These are phyloP conservation scores for Drosophila setifemur DNA, from an alignment of 1,140 invertebrate species.

Conservation along the genomic window DNA sequence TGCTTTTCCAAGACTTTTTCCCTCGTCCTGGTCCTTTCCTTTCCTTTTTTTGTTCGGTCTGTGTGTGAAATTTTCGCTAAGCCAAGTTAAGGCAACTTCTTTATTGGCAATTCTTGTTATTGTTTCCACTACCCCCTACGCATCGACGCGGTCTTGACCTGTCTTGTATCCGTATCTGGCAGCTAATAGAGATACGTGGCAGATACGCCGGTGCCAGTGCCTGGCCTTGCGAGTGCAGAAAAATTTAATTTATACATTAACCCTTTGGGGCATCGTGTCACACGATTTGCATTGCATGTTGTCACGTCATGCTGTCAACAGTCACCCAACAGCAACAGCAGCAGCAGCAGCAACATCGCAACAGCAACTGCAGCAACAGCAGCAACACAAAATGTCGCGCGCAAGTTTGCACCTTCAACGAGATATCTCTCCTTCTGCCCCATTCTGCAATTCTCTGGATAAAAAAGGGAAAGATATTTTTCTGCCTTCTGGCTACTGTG, in stretches of 20 bases:
- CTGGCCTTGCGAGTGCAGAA: constrained; percentile 28
- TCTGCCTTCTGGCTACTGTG: constrained; percentile 49
- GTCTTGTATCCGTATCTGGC: constrained; percentile 17
- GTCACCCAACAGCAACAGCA: constrained; percentile 43
- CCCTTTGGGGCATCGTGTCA: constrained; percentile 71
- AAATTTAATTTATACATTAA: constrained; percentile 78
- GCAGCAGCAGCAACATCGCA: constrained; percentile 5
- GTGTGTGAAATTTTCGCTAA: constrained; percentile 77
- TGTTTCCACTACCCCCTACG: constrained; percentile 28
- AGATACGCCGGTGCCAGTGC: not conserved
- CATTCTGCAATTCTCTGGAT: not conserved
- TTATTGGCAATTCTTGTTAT: constrained; percentile 37
- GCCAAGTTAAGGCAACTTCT: constrained; percentile 76
- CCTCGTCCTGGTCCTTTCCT: not conserved
- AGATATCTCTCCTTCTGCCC: not conserved
- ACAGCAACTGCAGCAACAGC: constrained; percentile 4
- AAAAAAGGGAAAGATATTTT: constrained; percentile 19
- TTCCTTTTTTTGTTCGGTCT: not conserved
- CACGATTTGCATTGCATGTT: constrained; percentile 79
- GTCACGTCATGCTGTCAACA: constrained; percentile 79
- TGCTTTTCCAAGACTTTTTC: constrained; percentile 52
- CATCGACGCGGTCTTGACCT: constrained; percentile 31
- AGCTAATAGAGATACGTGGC: constrained; percentile 66
- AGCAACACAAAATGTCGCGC: constrained; percentile 47
- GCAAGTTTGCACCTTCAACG: constrained; percentile 49